These are phyloP conservation scores for Tiphia femorata DNA, from an alignment of 2,888 invertebrate species.

Conservation along the genomic window DNA sequence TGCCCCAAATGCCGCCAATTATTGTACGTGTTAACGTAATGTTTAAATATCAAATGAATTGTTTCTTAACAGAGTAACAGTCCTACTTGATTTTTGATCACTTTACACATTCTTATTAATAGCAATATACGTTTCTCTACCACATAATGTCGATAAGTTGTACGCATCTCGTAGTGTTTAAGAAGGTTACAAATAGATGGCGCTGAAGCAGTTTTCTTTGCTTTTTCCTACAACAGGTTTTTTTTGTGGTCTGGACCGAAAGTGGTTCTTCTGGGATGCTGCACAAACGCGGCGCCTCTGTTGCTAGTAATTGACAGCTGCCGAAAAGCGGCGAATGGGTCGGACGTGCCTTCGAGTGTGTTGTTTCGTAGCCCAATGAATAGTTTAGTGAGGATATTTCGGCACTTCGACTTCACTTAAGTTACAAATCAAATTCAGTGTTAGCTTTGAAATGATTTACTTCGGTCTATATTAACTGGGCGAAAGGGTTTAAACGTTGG, in stretches of 20 bases:
- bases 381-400: too few species aligned
- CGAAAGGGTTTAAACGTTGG: too few species aligned
- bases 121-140: too few species aligned
- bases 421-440: background rate
- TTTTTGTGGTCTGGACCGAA: constrained; percentile 50
- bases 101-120: too few species aligned
- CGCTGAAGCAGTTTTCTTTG: constrained; percentile 9
- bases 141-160: background rate
- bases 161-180: background rate
- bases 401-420: too few species aligned
- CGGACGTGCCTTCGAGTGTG: background rate
- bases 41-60: too few species aligned
- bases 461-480: too few species aligned
- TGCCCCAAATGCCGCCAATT: too few species aligned
- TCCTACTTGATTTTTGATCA: too few species aligned
- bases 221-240: constrained; percentile 23
- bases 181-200: constrained; percentile 9
- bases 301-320: constrained; percentile 63
- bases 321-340: constrained; percentile 55
- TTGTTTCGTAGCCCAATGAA: background rate
- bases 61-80: too few species aligned
- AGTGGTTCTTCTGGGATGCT: constrained; percentile 54
- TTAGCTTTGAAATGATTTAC: background rate
- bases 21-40: too few species aligned
- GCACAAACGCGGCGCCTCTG: constrained; percentile 54